Base-by-base conservation (phyloP, 2,888 invertebrate species). In the Plebejus argus region DNA sequence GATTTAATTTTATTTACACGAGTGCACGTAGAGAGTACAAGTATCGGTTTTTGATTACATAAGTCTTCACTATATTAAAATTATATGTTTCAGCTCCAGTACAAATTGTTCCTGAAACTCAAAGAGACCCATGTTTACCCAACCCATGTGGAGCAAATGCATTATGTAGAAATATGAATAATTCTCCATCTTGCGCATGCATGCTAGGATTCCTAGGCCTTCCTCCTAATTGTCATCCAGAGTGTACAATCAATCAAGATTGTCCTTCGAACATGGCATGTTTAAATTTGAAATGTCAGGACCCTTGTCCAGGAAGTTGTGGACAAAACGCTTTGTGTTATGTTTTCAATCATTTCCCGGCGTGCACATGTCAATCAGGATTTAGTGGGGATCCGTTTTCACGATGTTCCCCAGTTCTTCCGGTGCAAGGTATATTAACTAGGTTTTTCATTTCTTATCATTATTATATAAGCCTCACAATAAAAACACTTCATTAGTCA, bases 381-480 rank as follows among this genome's bases (percentile, higher is more conserved):
- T 97, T 95, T 84, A 96, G 96, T 1, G 98, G 98, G 70, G 97
- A 98, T 92, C 97, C 98, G 18, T 97, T 97, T 86, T 95, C 94
- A 74, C 95, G 94, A 78, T 97, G 97, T 85, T 75, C 79, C 72
- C 87, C 94, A 70, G 90, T 91, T 74, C 91, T 94, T 84, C 95
- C 95, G 71, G 78, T 86, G 35, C 82, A 85, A 88, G 92, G 93
- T 92, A 82, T 77, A 58, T 39, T 76, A 66, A 66, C 8, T 5
- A 20, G n/a, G 20, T 23, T 61, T 61, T 20, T 23, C 3, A 61
- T 23, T 10, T 28, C 66, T 70, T 35, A 45, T 35, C 85, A 56
- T 56, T 56, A 56, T 8, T n/a, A n/a, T n/a, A n/a, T 23, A 23
- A 23, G 10, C 20, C 20, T 61, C 12, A 61, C n/a, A 6, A 61